Conservation (phyloP, 2,113 vertebrate species). For the Cheilinus undulatus region DNA sequence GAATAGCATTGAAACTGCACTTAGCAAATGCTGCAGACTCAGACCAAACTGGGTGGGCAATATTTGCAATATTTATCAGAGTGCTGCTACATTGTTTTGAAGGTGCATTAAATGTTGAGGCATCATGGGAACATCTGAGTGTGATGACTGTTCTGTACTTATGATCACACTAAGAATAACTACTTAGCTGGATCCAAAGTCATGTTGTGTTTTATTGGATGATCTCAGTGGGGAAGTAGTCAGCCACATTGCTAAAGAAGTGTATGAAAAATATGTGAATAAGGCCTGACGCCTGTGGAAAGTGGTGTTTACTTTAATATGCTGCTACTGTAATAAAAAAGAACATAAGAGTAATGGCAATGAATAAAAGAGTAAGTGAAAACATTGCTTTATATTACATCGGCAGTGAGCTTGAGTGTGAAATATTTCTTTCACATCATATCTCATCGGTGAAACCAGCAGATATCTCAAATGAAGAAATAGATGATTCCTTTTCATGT, state of each 20-base stretch:
- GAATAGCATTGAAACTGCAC: conserved; percentile 16
- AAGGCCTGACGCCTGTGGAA: conserved; percentile 1
- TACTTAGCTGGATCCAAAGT: conserved; percentile 8
- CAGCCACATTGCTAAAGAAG: not conserved
- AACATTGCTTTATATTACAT: conserved; percentile 7
- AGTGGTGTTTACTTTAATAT: conserved; percentile 4
- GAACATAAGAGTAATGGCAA: conserved; percentile 1
- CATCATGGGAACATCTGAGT: conserved; percentile 11
- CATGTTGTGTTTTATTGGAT: conserved; percentile 2
- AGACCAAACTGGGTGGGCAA: not conserved
- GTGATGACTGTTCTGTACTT: not conserved
- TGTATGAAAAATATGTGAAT: conserved; percentile 30
- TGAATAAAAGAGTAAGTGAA: not conserved
- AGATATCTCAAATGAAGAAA: not conserved
- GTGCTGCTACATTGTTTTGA: conserved; percentile 16
- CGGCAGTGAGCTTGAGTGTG: not conserved
- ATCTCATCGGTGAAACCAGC: conserved; percentile 4
- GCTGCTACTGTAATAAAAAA: not conserved
- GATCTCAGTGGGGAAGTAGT: conserved; percentile 16
- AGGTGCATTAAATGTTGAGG: conserved; percentile 46
- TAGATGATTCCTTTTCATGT: conserved; percentile 21
- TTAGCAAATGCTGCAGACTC: conserved; percentile 31
- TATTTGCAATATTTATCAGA: conserved; percentile 64
- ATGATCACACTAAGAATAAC: conserved; percentile 6
- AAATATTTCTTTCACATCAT: conserved; percentile 9